Percentiles rank a stretch among this genome's conserved stretches.
Evolutionary conservation across 2,113 vertebrate species (phyloP).

Genomic region (Genyomyrus donnyi): DNA sequence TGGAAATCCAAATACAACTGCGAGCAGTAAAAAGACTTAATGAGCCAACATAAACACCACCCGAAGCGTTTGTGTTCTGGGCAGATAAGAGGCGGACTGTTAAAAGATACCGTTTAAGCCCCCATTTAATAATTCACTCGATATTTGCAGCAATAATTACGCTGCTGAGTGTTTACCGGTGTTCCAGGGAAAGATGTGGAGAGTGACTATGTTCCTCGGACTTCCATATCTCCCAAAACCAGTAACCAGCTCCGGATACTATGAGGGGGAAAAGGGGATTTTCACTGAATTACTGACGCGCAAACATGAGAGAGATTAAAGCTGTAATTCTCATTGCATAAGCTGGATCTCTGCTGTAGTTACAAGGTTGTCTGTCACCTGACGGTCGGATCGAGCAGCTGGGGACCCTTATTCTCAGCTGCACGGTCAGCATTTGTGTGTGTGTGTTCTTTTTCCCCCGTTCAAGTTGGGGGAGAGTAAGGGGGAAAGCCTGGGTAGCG

Average conservation of each 20-base stretch:
- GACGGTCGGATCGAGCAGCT: conserved; percentile 17
- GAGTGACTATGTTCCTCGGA: background rate
- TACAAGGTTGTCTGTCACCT: conserved; percentile 29
- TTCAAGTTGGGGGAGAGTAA: conserved; percentile 29
- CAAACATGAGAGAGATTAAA: background rate
- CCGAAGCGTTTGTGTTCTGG: conserved; percentile 38
- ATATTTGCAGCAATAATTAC: conserved; percentile 46
- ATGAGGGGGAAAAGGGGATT: background rate
- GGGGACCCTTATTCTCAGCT: background rate
- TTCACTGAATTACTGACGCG: background rate
- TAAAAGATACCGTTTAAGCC: conserved; percentile 16
- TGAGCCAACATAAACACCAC: conserved; percentile 29
- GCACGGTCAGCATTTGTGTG: conserved; percentile 6
- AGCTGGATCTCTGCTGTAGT: conserved; percentile 23
- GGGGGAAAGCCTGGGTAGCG: conserved; percentile 13
- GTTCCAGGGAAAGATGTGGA: conserved; percentile 28
- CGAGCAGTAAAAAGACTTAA: background rate
- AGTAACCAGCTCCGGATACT: background rate
- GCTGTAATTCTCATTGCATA: conserved; percentile 33
- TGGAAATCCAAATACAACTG: background rate
- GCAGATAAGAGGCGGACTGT: conserved; percentile 47
- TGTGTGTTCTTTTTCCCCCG: conserved; percentile 3
- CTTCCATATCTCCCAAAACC: background rate
- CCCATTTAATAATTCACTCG: conserved; percentile 36
- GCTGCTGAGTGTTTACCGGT: conserved; percentile 40